Base-by-base conservation (phyloP, 2,888 invertebrate genomes). In the Smittia sp. region DNA sequence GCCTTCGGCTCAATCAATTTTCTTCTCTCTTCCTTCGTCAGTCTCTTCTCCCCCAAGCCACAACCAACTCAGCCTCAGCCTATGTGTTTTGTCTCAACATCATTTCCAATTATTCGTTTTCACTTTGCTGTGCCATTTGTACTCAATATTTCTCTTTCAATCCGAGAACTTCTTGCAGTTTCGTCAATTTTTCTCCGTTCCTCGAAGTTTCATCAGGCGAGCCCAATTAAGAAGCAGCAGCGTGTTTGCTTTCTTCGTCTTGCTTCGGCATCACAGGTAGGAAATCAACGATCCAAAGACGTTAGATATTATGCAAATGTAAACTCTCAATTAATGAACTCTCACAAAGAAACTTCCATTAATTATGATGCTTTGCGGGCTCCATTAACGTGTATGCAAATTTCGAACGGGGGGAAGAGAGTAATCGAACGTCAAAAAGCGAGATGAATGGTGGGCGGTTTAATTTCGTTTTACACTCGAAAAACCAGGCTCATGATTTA, bases 401-500 rank as follows among this genome's bases (percentile, higher is more conserved):
- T 38, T 46, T 46, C n/a, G 46, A 46, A 46, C 11, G 2, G 46
- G 38, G 11, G 15, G 46, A 39, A 39, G 39, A 9, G 39, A 20
- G 13, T 67, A 27, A 69, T 69, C 54, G 69, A 69, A 69, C 22
- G 27, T 52, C 54, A 46, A n/a, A 46, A 52, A 39, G 27, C 15
- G 18, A 52, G 18, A 25, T 69, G 54, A 54, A 69, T 54, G 11
- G 69, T 69, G 69, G 69, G 69, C 69, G 69, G 24, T 69, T 69
- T 69, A 52, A 54, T 54, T 69, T 69, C 54, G 41, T 54, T 54
- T 69, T 32, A 69, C 32, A 7, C 67, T 39, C 67, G 11, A 41
- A 41, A 66, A 41, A 67, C 39, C 46, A 22, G 32, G 41, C 4
- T 27, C 39, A 67, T 69, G 69, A 69, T 69, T 69, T 69, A 69